These are phyloP conservation scores for Microctonus aethiopoides DNA, from an alignment of 2,888 invertebrate species.

Conservation along the genomic window DNA sequence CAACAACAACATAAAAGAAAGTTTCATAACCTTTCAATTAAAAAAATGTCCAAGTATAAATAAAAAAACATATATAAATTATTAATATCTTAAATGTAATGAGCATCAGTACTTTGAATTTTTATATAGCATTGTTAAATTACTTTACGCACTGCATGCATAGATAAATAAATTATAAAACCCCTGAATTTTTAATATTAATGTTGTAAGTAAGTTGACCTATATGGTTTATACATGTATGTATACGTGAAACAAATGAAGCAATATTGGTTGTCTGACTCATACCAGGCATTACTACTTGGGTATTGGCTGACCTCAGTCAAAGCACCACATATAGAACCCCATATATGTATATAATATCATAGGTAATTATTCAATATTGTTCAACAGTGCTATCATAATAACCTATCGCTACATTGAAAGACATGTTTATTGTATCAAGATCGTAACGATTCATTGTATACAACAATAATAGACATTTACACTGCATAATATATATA, in stretches of 20 bases:
- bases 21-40: too few relatives aligned
- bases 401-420: not conserved
- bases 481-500: too few relatives aligned
- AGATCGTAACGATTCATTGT: too few relatives aligned
- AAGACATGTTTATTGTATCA: not conserved
- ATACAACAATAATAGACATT: too few relatives aligned
- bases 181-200: not conserved
- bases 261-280: constrained; percentile 20
- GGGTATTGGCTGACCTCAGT: constrained; percentile 24
- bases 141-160: too few relatives aligned
- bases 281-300: constrained; percentile 25
- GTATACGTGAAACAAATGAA: not conserved
- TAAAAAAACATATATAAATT: too few relatives aligned
- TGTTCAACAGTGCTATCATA: not conserved
- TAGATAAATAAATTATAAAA: not conserved
- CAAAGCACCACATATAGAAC: not conserved
- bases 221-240: not conserved
- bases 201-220: not conserved
- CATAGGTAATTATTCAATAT: not conserved
- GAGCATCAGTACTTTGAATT: too few relatives aligned
- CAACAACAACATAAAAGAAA: too few relatives aligned
- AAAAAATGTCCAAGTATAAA: too few relatives aligned
- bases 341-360: not conserved
- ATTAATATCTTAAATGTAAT: too few relatives aligned
- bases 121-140: too few relatives aligned